phyloP scores from a whole-genome alignment of 2,888 invertebrate species.

The Noctua pronuba region DNA sequence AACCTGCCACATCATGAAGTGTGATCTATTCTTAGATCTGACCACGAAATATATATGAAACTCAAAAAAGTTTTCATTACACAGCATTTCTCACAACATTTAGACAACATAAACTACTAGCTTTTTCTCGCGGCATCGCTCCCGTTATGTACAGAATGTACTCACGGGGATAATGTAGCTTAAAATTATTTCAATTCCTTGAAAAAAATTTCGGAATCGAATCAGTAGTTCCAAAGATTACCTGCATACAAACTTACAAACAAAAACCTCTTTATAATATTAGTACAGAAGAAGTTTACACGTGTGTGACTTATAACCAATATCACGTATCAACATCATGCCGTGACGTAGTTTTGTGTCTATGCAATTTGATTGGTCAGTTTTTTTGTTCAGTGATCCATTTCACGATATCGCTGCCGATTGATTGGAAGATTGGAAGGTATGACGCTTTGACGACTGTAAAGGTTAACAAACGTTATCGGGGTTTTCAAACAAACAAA shows the following conservation, averaged over 20 bases:
- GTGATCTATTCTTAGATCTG: neutral
- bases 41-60: neutral
- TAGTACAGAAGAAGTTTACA: conserved; percentile 8
- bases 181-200: no score
- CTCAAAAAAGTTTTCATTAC: neutral
- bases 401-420: conserved; percentile 57
- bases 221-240: no score
- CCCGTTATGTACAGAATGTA: no score
- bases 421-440: conserved; percentile 57
- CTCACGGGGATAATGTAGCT: no score
- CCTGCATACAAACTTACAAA: no score
- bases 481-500: conserved; percentile 17
- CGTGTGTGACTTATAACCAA: neutral
- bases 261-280: no score
- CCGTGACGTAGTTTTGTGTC: neutral
- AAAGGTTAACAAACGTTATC: conserved; percentile 19
- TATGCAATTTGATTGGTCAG: conserved; percentile 25
- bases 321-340: conserved; percentile 1
- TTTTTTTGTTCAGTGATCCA: conserved; percentile 48
- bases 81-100: neutral
- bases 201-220: no score
- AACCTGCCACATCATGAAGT: neutral
- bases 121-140: no score
- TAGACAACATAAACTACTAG: neutral
- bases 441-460: conserved; percentile 39